phyloP scores from a whole-genome alignment of 2,113 vertebrate species.

The Ondatra zibethicus region DNA sequence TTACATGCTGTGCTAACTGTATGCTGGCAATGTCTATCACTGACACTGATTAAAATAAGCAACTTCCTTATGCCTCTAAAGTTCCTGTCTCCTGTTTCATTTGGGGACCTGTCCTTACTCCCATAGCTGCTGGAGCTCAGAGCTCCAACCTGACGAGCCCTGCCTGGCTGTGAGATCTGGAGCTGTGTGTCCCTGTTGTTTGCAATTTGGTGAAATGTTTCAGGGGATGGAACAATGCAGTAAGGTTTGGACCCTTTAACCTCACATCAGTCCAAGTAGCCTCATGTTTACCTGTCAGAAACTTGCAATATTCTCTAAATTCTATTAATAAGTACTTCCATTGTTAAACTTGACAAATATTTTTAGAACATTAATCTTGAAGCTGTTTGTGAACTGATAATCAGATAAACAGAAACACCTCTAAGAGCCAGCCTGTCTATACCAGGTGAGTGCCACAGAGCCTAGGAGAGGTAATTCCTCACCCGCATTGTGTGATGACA shows the following conservation, averaged over 20 bases:
- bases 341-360: neutral
- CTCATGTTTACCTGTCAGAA: neutral
- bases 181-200: neutral
- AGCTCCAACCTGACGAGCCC: fast-evolving
- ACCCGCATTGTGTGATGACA: neutral
- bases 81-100: neutral
- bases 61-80: neutral
- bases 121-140: neutral
- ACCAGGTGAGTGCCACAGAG: neutral
- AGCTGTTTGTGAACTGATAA: neutral
- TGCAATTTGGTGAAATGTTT: neutral
- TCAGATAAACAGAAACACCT: neutral
- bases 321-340: neutral
- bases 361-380: neutral
- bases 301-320: neutral
- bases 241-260: neutral
- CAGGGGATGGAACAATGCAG: neutral
- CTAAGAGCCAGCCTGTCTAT: neutral
- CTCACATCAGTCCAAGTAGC: neutral
- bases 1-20: neutral
- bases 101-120: neutral
- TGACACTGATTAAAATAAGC: neutral
- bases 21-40: neutral
- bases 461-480: neutral
- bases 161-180: neutral